Evolutionary conservation across 1,140 invertebrate genomes (phyloP).

Genomic region (Aphelenchoides fujianensis): DNA sequence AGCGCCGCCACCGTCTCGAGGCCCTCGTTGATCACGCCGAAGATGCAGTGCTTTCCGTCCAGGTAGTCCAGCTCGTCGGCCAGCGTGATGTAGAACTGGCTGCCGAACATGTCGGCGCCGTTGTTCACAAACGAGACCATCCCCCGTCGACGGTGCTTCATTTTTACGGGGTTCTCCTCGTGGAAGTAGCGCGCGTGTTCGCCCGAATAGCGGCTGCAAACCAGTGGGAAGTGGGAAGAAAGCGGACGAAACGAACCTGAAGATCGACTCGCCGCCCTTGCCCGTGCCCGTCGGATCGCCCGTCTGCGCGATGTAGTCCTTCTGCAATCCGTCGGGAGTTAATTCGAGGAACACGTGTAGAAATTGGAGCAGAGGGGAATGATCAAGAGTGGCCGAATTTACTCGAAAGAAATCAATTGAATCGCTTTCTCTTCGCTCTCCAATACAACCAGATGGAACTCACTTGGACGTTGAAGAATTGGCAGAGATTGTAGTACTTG

Average conservation of each 20-base stretch:
- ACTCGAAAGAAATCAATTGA: no score
- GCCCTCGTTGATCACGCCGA: constrained; percentile 91
- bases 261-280: constrained; percentile 81
- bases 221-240: constrained; percentile 12
- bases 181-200: constrained; percentile 85
- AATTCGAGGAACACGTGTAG: no score
- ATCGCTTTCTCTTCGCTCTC: no score
- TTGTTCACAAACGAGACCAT: constrained; percentile 92
- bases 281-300: constrained; percentile 91
- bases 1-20: constrained; percentile 80
- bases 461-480: constrained; percentile 85
- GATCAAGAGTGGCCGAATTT: no score
- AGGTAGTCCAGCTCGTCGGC: constrained; percentile 82
- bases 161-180: constrained; percentile 81
- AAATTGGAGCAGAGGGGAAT: no score
- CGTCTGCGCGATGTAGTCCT: constrained; percentile 93
- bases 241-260: constrained; percentile 54
- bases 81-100: constrained; percentile 90
- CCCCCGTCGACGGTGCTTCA: constrained; percentile 82
- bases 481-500: constrained; percentile 94
- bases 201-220: constrained; percentile 65
- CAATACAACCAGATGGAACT: constrained; percentile 31
- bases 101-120: constrained; percentile 85
- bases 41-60: constrained; percentile 89
- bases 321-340: constrained; percentile 62